Evolutionary conservation across 2,888 invertebrate species (phyloP).

Genomic region (Mythimna albipuncta): DNA sequence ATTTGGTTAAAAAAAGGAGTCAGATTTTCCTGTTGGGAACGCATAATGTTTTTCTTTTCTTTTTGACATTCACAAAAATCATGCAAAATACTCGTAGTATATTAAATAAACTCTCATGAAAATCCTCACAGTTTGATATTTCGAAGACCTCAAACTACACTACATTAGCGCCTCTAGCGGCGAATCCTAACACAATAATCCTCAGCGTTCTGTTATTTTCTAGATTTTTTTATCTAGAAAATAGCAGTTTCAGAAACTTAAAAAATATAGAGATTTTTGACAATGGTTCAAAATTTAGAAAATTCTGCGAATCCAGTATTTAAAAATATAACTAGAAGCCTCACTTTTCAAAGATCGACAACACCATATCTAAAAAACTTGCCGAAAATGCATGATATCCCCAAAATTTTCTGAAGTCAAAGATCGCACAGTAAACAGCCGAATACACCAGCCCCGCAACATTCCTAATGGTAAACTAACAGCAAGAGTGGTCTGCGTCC

Average conservation of each 20-base stretch:
- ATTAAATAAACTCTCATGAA: too few relatives aligned
- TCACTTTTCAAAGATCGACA: background rate
- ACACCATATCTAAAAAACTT: background rate
- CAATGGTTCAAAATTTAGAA: background rate
- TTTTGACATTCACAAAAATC: too few relatives aligned
- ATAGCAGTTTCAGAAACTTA: background rate
- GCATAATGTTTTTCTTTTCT: too few relatives aligned
- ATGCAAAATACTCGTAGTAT: too few relatives aligned
- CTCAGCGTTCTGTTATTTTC: background rate
- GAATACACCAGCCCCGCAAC: constrained; percentile 51
- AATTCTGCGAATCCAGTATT: background rate
- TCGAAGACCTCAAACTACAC: too few relatives aligned
- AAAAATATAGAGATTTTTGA: background rate
- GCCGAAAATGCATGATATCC: background rate
- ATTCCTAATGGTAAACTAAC: constrained; percentile 75
- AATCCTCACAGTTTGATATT: too few relatives aligned
- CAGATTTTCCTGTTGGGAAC: too few relatives aligned
- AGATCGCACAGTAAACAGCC: constrained; percentile 54
- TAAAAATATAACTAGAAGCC: background rate
- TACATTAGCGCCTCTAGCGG: too few relatives aligned
- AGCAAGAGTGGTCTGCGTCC: constrained; percentile 62
- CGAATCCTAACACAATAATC: too few relatives aligned
- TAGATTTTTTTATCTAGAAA: background rate
- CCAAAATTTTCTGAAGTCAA: background rate
- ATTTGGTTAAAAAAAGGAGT: too few relatives aligned